Evolutionary conservation across 1,140 invertebrate genomes (phyloP), one percentile per base, ranked within the genome.

Genomic region (Sminthurides bifidus): DNA sequence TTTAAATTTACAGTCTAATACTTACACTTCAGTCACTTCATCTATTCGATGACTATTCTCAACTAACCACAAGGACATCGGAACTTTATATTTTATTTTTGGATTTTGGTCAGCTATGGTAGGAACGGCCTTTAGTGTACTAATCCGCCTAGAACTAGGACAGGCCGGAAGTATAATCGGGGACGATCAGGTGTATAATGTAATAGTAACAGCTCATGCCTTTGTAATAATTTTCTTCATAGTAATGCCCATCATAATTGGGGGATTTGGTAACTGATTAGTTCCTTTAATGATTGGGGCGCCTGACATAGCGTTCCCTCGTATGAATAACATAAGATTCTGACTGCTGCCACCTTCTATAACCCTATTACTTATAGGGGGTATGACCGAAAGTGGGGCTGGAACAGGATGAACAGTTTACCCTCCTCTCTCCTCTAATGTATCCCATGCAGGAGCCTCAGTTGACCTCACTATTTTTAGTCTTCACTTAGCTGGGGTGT

Each of bases 161-260:
- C 73, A 69, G 6, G 75, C 77, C 0, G 77, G 76, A 29, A 69
- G 66, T 23, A 6, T 41, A 24, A 77, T 84, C 71, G 72, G 71
- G 35, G 75, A 82, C 74, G 77, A 80, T 67, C 76, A 82, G 74
- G 75, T 81, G 69, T 84, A 82, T 76, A 84, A 84, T 72, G 72
- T 75, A 53, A 74, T 84, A 69, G 76, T 85, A 19, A 85, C 82
- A 10, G 73, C 74, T 5, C 81, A 86, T 74, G 82, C 79, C 57
- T 81, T 85, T 73, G 68, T 84, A 63, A 85, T 84, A 77, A 82
- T 84, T 79, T 85, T 85, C 72, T 83, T 84, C 74, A 81, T 83
- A 73, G 79, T 85, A 56, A 84, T 85, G 74, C 82, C 81, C 46
- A 75, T 81, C 70, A 76, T 84, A 77, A 81, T 86, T 75, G 83